Base-by-base conservation (phyloP, 23 tunicate genomes). In the Trididemnum miniatum region DNA sequence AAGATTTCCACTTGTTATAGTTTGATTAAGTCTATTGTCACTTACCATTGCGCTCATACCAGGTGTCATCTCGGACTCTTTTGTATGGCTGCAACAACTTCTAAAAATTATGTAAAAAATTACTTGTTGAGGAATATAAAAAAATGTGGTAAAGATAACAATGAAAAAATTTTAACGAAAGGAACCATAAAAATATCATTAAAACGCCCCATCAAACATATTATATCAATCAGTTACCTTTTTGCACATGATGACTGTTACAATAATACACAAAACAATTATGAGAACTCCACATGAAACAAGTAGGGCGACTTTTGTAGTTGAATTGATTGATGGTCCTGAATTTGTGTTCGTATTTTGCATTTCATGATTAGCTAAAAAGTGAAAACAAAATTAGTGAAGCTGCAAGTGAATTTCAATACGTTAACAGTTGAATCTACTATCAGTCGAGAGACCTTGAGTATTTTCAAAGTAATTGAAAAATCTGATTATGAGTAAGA, bases 1-100 rank as follows among this genome's bases (percentile, higher is more conserved):
- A n/a, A n/a, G n/a, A n/a, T n/a, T n/a, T n/a, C n/a, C n/a, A n/a
- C n/a, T n/a, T n/a, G n/a, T n/a, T n/a, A n/a, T n/a, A n/a, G n/a
- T n/a, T n/a, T n/a, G n/a, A n/a, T n/a, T n/a, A n/a, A n/a, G n/a
- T n/a, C n/a, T n/a, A n/a, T n/a, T n/a, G n/a, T n/a, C n/a, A n/a
- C 75, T 67, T 33, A 67, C 75, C 75, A 22, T 67, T 67, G 7
- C n/a, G 31, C 25, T 67, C 75, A 22, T 4, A 31, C 75, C 75
- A 67, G 4, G 37, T 3, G 37, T 67, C 75, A 5, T 31, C 38
- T 67, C 75, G 12, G 2, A 67, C 75, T 67, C 75, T 12, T 67
- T 67, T 67, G 75, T 67, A 67, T 30, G 38, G 37, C 32, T 32
- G 15, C 31, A 32, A 67, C 4, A 67, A 31, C 32, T 32, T 67